Evolutionary conservation across 2,888 invertebrate species (phyloP).

Genomic region (Microctonus hyperodae): DNA sequence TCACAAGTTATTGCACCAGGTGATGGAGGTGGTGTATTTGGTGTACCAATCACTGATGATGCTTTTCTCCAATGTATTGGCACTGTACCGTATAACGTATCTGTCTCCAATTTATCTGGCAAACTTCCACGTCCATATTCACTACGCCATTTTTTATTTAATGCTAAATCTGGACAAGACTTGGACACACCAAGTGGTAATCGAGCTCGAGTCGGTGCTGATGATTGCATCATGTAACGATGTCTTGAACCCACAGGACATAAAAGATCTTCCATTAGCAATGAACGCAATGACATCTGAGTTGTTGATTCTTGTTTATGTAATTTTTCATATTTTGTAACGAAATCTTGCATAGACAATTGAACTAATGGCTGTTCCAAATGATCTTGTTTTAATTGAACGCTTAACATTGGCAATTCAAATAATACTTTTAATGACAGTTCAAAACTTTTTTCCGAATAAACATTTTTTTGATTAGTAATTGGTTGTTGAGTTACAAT

Average conservation of each 20-base stretch:
- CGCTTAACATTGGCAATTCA: constrained; percentile 76
- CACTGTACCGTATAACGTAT: constrained; percentile 57
- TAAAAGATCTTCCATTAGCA: constrained; percentile 90
- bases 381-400: constrained; percentile 77
- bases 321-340: constrained; percentile 75
- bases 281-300: constrained; percentile 81
- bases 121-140: constrained; percentile 52
- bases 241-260: constrained; percentile 80
- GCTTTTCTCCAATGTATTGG: constrained; percentile 58
- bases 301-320: constrained; percentile 76
- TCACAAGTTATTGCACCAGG: constrained; percentile 57
- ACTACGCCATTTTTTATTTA: constrained; percentile 46
- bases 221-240: constrained; percentile 84
- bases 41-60: constrained; percentile 47
- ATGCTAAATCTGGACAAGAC: constrained; percentile 80
- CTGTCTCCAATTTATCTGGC: constrained; percentile 56
- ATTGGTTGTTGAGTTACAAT: constrained; percentile 43
- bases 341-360: constrained; percentile 83
- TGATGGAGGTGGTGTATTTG: constrained; percentile 59
- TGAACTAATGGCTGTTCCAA: constrained; percentile 84
- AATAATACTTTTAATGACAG: constrained; percentile 69
- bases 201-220: constrained; percentile 57
- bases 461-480: constrained; percentile 51
- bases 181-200: constrained; percentile 66
- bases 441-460: constrained; percentile 54